Base-by-base conservation (phyloP, 2,888 invertebrate species). In the Cotesia congregata region DNA sequence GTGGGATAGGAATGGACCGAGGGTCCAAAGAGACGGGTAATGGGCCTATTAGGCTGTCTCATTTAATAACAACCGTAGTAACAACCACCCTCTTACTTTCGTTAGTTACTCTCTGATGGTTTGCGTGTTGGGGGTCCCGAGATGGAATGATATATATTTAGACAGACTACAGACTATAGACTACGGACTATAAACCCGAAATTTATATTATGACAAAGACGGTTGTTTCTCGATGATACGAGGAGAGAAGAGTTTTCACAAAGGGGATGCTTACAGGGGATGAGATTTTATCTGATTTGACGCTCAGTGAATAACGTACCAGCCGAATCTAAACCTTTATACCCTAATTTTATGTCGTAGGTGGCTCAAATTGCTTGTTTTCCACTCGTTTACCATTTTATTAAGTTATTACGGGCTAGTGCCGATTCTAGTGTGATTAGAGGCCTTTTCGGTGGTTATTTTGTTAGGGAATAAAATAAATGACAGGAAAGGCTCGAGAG, bases 31-130 rank as follows among this genome's bases (percentile, higher is more conserved):
- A 50, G 50, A 50, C 77, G 68, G 82, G 86, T 89, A 89, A 89
- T 89, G 88, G 89, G 86, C 87, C 89, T 89, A 89, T 89, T 89
- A 89, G 87, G 88, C 89, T 88, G 89, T 89, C 89, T 89, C 88
- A 88, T 89, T 89, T 89, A 89, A 89, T 89, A 89, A 89, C 88
- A 88, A 87, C 87, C 87, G 85, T 85, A 87, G 86, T 86, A 86
- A 86, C 88, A 85, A 87, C 85, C 87, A 88, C 85, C 85, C 85
- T 88, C 87, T 86, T 86, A 83, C 50, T 50, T 7, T 50, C 84
- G 83, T 88, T 88, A 86, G 88, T 88, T 86, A 83, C 85, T 85
- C 87, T 87, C 12, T 50, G 50, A 50, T 50, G 50, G 9, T 87
- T 85, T 88, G 80, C 76, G 50, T 50, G 50, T 50, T 50, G 50